phyloP scores from a whole-genome alignment of 2,888 invertebrate genomes.

The Plusia festucae region DNA sequence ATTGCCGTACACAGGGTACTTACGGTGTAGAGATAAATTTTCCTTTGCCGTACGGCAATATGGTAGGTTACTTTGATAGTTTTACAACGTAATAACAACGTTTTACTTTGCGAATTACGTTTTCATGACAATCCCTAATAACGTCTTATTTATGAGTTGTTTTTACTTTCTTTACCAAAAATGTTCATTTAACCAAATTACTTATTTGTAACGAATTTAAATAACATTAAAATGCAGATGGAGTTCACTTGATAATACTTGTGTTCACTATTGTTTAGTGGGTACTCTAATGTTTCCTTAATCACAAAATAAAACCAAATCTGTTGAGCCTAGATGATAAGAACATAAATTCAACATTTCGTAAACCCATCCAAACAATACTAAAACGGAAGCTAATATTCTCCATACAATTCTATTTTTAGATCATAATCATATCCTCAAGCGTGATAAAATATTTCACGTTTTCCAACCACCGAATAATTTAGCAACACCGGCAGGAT shows the following conservation, averaged over 20 bases:
- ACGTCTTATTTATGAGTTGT: neutral
- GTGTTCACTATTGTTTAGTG: no score
- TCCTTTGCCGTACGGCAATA: conserved; percentile 47
- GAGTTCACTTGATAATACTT: no score
- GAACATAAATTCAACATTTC: neutral
- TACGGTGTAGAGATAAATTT: conserved; percentile 60
- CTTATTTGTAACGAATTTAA: no score
- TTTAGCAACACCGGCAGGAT: conserved; percentile 51
- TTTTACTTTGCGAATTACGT: no score
- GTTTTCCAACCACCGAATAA: conserved; percentile 32
- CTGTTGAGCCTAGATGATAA: neutral
- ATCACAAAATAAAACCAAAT: no score
- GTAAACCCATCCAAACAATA: neutral
- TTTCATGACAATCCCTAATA: no score
- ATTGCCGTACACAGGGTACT: conserved; percentile 74
- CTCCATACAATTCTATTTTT: conserved; percentile 31
- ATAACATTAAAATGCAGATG: no score
- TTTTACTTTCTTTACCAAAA: neutral
- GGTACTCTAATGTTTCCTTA: no score
- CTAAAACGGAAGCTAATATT: conserved; percentile 14
- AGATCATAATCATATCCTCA: conserved; percentile 28
- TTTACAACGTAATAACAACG: neutral
- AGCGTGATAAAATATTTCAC: conserved; percentile 37
- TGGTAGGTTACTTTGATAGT: conserved; percentile 39
- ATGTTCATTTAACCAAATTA: no score